A percentile compares a stretch with the other conserved stretches of the same genome.
These are phyloP conservation scores for Stegostoma tigrinum DNA, from an alignment of 2,113 vertebrate species.

Conservation along the genomic window DNA sequence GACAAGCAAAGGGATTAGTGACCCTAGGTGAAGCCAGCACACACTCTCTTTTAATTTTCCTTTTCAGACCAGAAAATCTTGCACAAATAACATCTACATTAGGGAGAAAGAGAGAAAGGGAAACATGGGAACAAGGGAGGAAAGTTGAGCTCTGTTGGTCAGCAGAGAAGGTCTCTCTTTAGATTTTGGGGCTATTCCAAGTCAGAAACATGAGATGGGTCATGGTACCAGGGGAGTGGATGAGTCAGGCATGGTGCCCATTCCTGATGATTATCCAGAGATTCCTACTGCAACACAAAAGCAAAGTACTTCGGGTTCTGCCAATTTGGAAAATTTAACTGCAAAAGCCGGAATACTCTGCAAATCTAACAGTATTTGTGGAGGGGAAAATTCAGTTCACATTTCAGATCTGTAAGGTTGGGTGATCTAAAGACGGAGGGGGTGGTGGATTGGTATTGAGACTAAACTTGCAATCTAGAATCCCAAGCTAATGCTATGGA, in stretches of 20 bases:
- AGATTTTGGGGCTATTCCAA: background rate
- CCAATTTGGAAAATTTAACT: too few relatives aligned
- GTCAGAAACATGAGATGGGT: background rate
- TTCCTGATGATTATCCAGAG: background rate
- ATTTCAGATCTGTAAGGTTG: too few relatives aligned
- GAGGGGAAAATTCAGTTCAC: too few relatives aligned
- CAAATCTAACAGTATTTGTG: too few relatives aligned
- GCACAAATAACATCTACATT: background rate
- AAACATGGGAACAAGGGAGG: constrained; percentile 30
- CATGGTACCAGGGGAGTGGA: background rate
- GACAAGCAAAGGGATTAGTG: constrained; percentile 52
- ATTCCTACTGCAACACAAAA: background rate
- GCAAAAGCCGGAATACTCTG: too few relatives aligned
- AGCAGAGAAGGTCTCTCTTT: background rate
- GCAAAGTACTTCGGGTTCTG: too few relatives aligned
- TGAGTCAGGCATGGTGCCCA: background rate
- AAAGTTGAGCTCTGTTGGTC: constrained; percentile 39
- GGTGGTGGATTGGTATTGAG: too few relatives aligned
- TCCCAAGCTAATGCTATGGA: too few relatives aligned
- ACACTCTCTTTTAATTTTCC: constrained; percentile 43
- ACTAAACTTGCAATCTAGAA: too few relatives aligned
- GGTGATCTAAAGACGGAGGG: too few relatives aligned
- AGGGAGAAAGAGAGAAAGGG: background rate
- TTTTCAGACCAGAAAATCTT: constrained; percentile 61
- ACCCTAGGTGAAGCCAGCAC: constrained; percentile 38